Percentiles rank a stretch among this genome's conserved stretches.
Evolutionary conservation across 1,140 invertebrate species (phyloP).

Genomic region (Oryzaephilus surinamensis): DNA sequence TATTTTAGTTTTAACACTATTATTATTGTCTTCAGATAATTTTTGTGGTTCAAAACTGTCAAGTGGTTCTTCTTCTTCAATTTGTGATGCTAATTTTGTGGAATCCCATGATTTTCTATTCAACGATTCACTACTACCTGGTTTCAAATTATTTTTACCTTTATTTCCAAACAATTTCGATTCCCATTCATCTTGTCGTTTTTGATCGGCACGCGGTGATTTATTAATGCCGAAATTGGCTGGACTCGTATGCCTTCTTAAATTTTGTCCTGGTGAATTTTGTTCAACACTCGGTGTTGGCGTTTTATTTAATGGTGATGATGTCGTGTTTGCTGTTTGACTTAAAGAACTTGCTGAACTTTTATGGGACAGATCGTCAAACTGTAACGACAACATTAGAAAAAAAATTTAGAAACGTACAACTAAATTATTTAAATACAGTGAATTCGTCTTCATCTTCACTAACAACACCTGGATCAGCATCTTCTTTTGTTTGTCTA

Average conservation of each 20-base stretch:
- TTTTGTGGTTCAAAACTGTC: slow-evolving; percentile 13
- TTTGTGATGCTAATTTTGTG: slow-evolving; percentile 31
- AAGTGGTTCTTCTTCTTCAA: slow-evolving; percentile 29
- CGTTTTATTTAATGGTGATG: slow-evolving; percentile 36
- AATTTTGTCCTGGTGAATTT: too few species aligned
- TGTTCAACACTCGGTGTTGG: too few species aligned
- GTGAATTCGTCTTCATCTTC: slow-evolving; percentile 83
- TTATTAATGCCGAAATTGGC: slow-evolving; percentile 31
- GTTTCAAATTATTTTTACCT: slow-evolving; percentile 28
- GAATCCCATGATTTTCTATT: slow-evolving; percentile 35
- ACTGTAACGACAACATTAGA: slow-evolving; percentile 36
- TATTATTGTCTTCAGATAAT: slow-evolving; percentile 17
- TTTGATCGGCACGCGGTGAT: slow-evolving; percentile 38
- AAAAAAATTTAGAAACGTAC: slow-evolving; percentile 1
- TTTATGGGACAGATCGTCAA: slow-evolving; percentile 80
- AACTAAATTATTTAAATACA: slow-evolving; percentile 30
- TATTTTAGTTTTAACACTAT: slow-evolving; percentile 16
- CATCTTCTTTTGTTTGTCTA: slow-evolving; percentile 56
- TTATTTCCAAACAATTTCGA: slow-evolving; percentile 63
- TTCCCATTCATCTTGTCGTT: slow-evolving; percentile 67
- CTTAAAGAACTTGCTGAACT: slow-evolving; percentile 76
- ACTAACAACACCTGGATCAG: slow-evolving; percentile 81
- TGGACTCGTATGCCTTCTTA: too few species aligned
- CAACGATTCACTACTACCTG: slow-evolving; percentile 24
- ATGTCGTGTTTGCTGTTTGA: slow-evolving; percentile 33